Evolutionary conservation across 2,888 invertebrate species (phyloP), one percentile per base, ranked within the genome.

Genomic region (Phyto melanocephala): DNA sequence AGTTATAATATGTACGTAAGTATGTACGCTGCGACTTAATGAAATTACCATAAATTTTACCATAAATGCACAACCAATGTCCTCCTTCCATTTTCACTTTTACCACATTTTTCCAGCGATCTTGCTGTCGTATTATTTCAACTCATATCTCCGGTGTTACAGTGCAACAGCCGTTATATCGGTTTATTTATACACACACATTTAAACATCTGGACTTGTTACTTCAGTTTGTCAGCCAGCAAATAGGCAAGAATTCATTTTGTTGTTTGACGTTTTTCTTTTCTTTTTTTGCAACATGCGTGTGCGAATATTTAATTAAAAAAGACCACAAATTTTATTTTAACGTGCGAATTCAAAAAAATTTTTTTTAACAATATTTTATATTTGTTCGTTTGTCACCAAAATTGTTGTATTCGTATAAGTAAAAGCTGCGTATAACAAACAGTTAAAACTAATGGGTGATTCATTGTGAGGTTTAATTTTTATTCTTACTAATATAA

Each of bases 291-390:
- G 37, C 10, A n/a, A 62, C 78, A 63, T 83, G 81, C 81, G 80
- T 81, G 83, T 74, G 80, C 71, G 84, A 82, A 80, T 82, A 84
- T 85, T 85, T 84, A 85, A 85, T 85, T 84, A 84, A 84, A 84
- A 84, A 81, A 78, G 62, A 65, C 81, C 78, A 78, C 85, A 80
- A 84, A 84, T 75, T 84, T 81, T 67, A 81, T 68, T 83, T 81
- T 75, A 65, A 84, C 81, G 80, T 84, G 78, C 80, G 85, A 84
- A 85, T 84, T 85, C 81, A 82, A 85, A 84, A 81, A 80, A 81
- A 5, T 50, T 58, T 47, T 52, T 50, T 68, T 22, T 24, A 52
- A 52, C 11, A 67, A 67, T 67, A 75, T 58, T 75, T 75, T 15
- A 47, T 76, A 58, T 54, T 42, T 54, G 17, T 67, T 62, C 52